phyloP scores from a whole-genome alignment of 2,113 vertebrate genomes.

The Myrmophylax atrothorax region DNA sequence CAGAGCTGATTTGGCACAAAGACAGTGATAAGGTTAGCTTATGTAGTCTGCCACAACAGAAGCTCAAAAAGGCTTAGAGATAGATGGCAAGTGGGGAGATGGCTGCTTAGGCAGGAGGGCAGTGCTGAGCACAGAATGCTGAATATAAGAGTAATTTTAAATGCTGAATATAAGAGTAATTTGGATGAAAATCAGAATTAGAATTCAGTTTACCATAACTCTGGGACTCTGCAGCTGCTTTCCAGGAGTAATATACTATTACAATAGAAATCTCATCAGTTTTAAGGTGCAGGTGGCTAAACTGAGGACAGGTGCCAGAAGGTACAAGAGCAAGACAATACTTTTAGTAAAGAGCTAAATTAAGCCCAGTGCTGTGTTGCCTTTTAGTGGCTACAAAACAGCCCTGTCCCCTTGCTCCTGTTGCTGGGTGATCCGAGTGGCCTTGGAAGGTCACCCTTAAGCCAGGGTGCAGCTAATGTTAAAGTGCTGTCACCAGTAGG shows the following conservation, averaged over 20 bases:
- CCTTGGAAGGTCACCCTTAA: background rate
- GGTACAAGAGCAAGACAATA: background rate
- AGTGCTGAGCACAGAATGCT: background rate
- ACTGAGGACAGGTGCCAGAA: background rate
- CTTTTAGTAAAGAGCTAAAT: background rate
- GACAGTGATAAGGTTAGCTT: background rate
- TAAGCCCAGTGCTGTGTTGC: background rate
- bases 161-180: background rate
- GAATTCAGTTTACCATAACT: background rate
- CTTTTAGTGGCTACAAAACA: background rate
- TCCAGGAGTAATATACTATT: background rate
- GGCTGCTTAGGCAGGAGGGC: background rate
- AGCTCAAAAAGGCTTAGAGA: background rate
- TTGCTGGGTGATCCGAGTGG: background rate
- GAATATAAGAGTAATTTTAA: background rate
- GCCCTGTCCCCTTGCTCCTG: background rate
- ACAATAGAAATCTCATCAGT: background rate
- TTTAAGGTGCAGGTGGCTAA: background rate
- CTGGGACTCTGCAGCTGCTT: background rate
- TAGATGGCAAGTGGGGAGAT: background rate
- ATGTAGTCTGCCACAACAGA: background rate
- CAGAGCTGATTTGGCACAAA: background rate
- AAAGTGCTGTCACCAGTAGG: background rate
- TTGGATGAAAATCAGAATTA: background rate
- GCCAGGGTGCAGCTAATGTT: background rate